Evolutionary conservation across 2,113 vertebrate species (phyloP), one percentile per base, ranked within the genome.

Genomic region (Alaudala cheleensis): DNA sequence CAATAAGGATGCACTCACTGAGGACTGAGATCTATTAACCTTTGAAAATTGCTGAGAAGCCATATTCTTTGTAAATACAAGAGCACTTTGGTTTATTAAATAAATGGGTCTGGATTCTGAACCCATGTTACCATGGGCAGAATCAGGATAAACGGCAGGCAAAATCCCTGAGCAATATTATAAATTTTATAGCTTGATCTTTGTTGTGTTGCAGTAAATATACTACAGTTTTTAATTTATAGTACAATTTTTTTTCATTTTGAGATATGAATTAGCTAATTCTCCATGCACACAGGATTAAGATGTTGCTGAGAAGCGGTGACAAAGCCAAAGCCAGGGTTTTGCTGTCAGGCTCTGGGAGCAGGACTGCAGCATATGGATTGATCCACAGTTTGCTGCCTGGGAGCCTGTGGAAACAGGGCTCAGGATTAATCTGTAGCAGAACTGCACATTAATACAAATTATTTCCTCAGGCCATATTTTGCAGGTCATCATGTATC

Each of bases 401-500:
- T 0, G 0, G 58, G 4, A 80, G 21, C 23, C 56, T 50, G 26
- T n/a, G 44, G 78, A 78, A 69, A 61, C 10, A 56, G 18, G 14
- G 2, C 4, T 71, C 21, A 24, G 33, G 49, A 62, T 50, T 84
- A 57, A 57, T 89, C 44, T 69, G 22, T 28, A 51, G 51, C 60
- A 79, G 92, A 81, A 42, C 29, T 0, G 0, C 23, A 53, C 0
- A 0, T 10, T 28, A 22, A 56, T 34, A 20, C 40, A 87, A 81
- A 60, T 82, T 73, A 39, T 34, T 78, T 86, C 47, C 57, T 64
- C 2, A 2, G 40, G 33, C 31, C 9, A 17, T 53, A 13, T n/a
- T 82, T 62, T 8, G 14, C 45, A 61, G n/a, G 53, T 76, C 61
- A 39, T 76, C 24, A 7, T 11, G 29, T 37, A 29, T 51, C 15